phyloP scores from a whole-genome alignment of 2,113 vertebrate genomes.

The Falcunculus frontatus region DNA sequence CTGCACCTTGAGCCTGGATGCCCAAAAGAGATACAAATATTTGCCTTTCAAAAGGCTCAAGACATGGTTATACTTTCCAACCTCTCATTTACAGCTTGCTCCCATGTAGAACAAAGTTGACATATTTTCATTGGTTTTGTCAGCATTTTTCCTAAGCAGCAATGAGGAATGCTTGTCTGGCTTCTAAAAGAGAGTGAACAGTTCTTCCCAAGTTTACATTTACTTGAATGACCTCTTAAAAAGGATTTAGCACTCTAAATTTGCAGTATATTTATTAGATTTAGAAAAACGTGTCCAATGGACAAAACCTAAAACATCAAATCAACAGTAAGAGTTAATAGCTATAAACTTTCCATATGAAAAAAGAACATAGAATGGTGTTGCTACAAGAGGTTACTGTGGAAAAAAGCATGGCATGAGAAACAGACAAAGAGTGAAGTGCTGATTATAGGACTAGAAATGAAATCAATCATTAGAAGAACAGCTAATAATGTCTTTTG shows the following conservation, averaged over 20 bases:
- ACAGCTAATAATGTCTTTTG: neutral
- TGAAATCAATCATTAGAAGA: neutral
- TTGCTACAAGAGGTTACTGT: neutral
- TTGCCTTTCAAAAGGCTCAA: neutral
- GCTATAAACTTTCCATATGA: neutral
- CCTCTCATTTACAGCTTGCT: neutral
- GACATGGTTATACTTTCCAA: neutral
- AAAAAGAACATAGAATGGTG: neutral
- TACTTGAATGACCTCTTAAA: neutral
- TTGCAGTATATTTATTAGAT: neutral
- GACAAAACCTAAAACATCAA: neutral
- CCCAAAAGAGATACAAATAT: neutral
- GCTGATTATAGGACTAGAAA: neutral
- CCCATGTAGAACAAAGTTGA: neutral
- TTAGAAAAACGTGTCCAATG: neutral
- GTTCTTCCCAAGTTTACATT: neutral
- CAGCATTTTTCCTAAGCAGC: neutral
- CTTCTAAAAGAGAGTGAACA: neutral
- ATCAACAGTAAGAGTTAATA: neutral
- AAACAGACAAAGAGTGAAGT: neutral
- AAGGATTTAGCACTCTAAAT: neutral
- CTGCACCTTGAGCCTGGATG: neutral
- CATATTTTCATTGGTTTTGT: neutral
- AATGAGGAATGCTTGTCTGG: neutral
- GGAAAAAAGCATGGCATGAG: neutral